A percentile compares a stretch with the other conserved stretches of the same genome.
These are phyloP conservation scores for Spinibarbus caldwelli DNA, from an alignment of 2,797 vertebrate species.

Conservation along the genomic window DNA sequence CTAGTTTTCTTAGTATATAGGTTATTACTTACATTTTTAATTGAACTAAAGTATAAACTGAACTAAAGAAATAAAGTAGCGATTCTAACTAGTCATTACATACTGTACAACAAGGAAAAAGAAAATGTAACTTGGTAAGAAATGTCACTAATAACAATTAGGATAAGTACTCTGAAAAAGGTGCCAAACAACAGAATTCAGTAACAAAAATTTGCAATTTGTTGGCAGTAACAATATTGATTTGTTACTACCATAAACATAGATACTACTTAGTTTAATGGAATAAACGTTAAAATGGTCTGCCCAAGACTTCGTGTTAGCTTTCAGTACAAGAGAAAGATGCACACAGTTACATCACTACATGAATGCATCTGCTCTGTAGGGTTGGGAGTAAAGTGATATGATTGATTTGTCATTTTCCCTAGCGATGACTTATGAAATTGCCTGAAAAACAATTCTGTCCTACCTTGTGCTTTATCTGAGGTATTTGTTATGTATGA, in stretches of 20 bases:
- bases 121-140: neutral
- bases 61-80: neutral
- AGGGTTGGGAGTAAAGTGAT: neutral
- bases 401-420: neutral
- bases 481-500: neutral
- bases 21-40: neutral
- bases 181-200: neutral
- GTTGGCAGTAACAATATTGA: neutral
- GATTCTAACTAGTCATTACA: neutral
- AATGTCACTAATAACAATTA: neutral
- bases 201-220: no score
- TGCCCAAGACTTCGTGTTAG: neutral
- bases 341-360: neutral
- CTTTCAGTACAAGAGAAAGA: constrained; percentile 3
- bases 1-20: neutral
- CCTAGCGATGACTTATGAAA: neutral
- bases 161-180: neutral
- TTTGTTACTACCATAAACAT: neutral
- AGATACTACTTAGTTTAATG: neutral
- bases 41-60: neutral
- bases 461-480: neutral
- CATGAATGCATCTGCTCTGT: constrained; percentile 1
- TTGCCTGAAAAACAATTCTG: neutral
- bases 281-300: neutral
- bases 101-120: neutral